A percentile compares a stretch with the other conserved stretches of the same genome.
phyloP scores from a whole-genome alignment of 2,888 invertebrate genomes.

The Monoplex corrugatus region DNA sequence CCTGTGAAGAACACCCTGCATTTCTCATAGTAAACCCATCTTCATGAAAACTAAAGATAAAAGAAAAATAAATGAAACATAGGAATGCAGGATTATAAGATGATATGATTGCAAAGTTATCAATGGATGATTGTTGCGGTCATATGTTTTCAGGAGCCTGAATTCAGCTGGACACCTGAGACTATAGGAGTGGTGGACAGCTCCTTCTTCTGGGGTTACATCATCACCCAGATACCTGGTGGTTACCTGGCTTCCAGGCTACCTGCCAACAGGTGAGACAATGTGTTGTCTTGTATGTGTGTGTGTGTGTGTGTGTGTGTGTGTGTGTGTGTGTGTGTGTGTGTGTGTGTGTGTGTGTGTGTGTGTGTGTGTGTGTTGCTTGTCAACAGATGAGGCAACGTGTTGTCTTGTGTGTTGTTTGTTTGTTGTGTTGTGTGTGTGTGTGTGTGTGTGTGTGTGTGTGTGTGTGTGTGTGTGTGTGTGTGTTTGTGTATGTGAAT shows the following conservation, averaged over 20 bases:
- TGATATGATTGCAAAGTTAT: too few species aligned
- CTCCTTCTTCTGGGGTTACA: slow-evolving; percentile 80
- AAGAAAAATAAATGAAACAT: too few species aligned
- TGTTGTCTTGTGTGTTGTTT: neutral
- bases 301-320: neutral
- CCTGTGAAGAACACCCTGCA: too few species aligned
- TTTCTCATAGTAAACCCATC: too few species aligned
- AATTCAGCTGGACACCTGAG: slow-evolving; percentile 73
- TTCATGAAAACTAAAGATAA: neutral
- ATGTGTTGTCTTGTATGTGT: neutral
- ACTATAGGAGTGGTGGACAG: slow-evolving; percentile 75
- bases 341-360: neutral
- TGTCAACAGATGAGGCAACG: too few species aligned
- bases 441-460: neutral
- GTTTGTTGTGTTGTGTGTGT: too few species aligned
- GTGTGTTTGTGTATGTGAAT: neutral
- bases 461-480: too few species aligned
- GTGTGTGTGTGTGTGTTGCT: neutral
- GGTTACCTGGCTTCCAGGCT: slow-evolving; percentile 88
- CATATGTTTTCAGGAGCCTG: slow-evolving; percentile 62
- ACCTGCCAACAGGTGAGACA: slow-evolving; percentile 53
- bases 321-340: too few species aligned
- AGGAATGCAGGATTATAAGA: too few species aligned
- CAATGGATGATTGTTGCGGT: neutral
- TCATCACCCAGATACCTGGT: slow-evolving; percentile 77